These are phyloP conservation scores for Lissonota sp. DNA, from an alignment of 2,888 invertebrate species.

Conservation along the genomic window DNA sequence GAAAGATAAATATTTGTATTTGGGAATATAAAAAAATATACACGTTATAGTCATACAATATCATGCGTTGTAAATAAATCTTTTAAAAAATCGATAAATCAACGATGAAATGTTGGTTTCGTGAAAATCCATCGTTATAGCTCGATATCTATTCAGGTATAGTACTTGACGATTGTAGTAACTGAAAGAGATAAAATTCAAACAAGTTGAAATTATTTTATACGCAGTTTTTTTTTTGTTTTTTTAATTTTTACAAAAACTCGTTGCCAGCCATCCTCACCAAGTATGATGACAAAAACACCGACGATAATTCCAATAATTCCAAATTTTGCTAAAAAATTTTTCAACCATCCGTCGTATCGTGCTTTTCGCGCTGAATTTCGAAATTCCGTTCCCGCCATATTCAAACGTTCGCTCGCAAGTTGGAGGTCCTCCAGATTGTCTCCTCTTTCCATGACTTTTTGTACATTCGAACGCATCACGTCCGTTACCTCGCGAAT, in stretches of 20 bases:
- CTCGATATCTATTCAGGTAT: neutral
- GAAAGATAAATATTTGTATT: neutral
- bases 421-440: constrained; percentile 81
- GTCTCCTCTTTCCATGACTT: constrained; percentile 82
- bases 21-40: neutral
- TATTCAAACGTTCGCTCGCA: constrained; percentile 79
- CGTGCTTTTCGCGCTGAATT: constrained; percentile 79
- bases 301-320: constrained; percentile 72
- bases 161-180: neutral
- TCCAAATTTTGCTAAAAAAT: constrained; percentile 77
- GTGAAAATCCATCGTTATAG: neutral
- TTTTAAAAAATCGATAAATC: neutral
- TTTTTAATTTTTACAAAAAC: neutral
- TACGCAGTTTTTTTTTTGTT: neutral
- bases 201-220: neutral
- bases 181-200: neutral
- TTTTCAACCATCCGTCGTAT: constrained; percentile 79
- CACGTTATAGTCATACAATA: neutral
- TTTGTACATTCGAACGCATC: constrained; percentile 82
- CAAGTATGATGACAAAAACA: constrained; percentile 77
- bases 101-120: neutral
- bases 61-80: neutral
- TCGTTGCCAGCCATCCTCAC: constrained; percentile 69
- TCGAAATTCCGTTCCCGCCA: constrained; percentile 79
- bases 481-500: constrained; percentile 82